Evolutionary conservation across 1,140 invertebrate genomes (phyloP).

Genomic region (Galendromus occidentalis): DNA sequence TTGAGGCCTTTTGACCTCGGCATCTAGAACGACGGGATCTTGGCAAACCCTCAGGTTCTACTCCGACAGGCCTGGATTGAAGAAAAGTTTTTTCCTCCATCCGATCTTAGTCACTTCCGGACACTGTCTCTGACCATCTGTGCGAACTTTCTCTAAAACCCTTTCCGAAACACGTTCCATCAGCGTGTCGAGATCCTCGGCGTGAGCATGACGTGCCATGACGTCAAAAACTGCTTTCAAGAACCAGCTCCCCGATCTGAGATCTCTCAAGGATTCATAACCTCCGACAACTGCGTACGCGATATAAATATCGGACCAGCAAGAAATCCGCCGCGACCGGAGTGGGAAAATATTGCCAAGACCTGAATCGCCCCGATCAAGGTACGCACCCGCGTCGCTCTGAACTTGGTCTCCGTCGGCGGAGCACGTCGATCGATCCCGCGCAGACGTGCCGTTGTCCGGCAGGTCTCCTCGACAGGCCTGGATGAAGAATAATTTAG

Average conservation of each 20-base stretch:
- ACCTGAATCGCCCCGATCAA: neutral
- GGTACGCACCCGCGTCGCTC: neutral
- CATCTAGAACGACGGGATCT: neutral
- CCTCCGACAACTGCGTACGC: conserved; percentile 13
- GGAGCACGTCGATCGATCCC: neutral
- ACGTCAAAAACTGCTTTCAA: conserved; percentile 22
- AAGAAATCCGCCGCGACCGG: neutral
- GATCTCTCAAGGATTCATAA: conserved; percentile 23
- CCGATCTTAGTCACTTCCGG: conserved; percentile 13
- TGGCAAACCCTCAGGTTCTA: neutral
- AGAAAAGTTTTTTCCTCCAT: conserved; percentile 13
- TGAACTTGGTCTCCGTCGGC: neutral
- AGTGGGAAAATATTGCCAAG: neutral
- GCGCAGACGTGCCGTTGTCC: too few species aligned
- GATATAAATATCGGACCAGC: conserved; percentile 14
- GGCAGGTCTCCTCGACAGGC: too few species aligned
- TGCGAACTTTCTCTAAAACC: conserved; percentile 14
- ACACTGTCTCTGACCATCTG: conserved; percentile 16
- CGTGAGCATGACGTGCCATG: conserved; percentile 19
- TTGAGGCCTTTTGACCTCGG: neutral
- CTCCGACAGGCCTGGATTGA: conserved; percentile 14
- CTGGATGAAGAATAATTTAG: too few species aligned
- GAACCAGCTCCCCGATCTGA: conserved; percentile 21
- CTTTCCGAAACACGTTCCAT: neutral
- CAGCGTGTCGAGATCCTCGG: conserved; percentile 16